Base-by-base conservation (phyloP, 2,888 invertebrate species). In the Dendrolimus pini region DNA sequence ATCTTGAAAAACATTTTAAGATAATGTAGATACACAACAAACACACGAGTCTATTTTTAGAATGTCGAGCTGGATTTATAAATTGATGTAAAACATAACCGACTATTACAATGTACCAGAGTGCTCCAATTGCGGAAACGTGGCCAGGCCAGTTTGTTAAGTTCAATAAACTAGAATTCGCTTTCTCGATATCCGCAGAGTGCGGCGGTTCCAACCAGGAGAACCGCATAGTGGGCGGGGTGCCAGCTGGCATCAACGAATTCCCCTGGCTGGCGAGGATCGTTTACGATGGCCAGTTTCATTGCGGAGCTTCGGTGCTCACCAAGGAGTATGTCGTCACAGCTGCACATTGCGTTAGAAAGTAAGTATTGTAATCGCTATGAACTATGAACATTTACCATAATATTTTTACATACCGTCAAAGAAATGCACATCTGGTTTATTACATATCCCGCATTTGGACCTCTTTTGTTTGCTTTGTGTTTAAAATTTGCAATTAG, bases 261-360 rank as follows among this genome's bases (percentile, higher is more conserved):
- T 97, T 96, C 81, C 97, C 97, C 9, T 97, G 97, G 97, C 93
- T 97, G 83, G 97, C 96, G 3, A 92, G 96, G 68, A 92, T 97
- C 58, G 95, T 97, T 12, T 97, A 97, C 80, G 96, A 97, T 74
- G 96, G 96, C 0, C 95, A 95, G 81, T 97, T 96, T 85, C 97
- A 97, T 78, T 97, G 97, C 74, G 97, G 97, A 0, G 97, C 95
- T 30, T 96, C 96, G 2, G 90, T 97, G 41, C 90, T 97, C 54
- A 96, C 95, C 58, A 94, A 94, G 77, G 95, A 96, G 82, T 96
- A 96, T 78, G 96, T 97, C 60, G 90, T 97, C 58, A 96, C 97
- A 0, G 97, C 97, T 0, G 97, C 97, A 2, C 97, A 97, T 88
- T 97, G 97, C 77, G 94, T 97, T 58, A 91, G 94, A 79, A 94